These are phyloP conservation scores for Cossypha niveicapilla DNA, from an alignment of 2,797 vertebrate species.

Conservation along the genomic window DNA sequence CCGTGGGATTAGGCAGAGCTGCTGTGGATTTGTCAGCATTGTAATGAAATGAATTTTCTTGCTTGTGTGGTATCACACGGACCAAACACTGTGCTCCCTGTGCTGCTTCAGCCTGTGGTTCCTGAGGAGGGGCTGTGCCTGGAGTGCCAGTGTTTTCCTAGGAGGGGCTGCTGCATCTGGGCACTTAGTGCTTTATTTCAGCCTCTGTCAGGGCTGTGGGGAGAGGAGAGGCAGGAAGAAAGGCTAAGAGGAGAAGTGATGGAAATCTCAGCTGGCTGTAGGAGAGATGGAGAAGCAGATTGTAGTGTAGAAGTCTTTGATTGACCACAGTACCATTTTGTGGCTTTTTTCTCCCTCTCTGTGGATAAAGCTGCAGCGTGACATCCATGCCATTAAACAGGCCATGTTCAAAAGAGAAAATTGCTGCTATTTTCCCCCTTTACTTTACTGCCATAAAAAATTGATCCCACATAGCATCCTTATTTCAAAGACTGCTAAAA, in stretches of 20 bases:
- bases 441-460: constrained; percentile 81
- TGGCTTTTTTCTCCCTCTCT: constrained; percentile 66
- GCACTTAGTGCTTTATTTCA: neutral
- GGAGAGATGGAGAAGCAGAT: constrained; percentile 39
- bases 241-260: constrained; percentile 8
- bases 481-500: constrained; percentile 76
- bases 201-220: neutral
- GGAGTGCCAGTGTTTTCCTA: accelerated
- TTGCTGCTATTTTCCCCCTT: constrained; percentile 80
- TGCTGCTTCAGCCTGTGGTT: neutral
- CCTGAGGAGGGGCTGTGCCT: neutral
- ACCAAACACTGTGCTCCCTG: neutral
- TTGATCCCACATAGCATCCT: constrained; percentile 78
- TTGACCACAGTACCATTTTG: constrained; percentile 69
- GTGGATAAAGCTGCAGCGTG: constrained; percentile 69
- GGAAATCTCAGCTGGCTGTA: constrained; percentile 39
- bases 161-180: neutral
- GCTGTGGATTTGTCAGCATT: neutral
- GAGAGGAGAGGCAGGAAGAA: neutral
- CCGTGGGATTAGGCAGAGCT: neutral
- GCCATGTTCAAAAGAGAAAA: constrained; percentile 80
- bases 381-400: constrained; percentile 79
- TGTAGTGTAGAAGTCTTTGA: constrained; percentile 65
- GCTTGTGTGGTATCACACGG: accelerated
- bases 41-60: neutral